These are phyloP conservation scores for Gallirallus australis DNA, from an alignment of 2,797 vertebrate species.

Conservation along the genomic window DNA sequence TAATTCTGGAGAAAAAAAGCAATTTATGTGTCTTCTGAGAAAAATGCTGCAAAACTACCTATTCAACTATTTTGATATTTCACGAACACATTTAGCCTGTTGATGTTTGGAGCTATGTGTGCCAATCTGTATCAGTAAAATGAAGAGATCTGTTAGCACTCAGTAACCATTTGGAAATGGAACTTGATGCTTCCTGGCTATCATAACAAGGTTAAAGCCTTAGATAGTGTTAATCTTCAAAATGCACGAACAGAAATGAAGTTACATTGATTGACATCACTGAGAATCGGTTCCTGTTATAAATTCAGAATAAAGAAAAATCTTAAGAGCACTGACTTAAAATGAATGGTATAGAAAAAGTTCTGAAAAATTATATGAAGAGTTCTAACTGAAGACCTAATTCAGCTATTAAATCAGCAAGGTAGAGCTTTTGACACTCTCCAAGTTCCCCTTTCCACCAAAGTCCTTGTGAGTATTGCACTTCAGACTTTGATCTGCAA, in stretches of 20 bases:
- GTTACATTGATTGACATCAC: background rate
- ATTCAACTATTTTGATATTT: slow-evolving; percentile 19
- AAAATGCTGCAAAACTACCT: background rate
- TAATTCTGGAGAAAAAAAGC: background rate
- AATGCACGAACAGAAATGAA: background rate
- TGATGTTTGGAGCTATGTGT: background rate
- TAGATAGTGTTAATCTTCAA: background rate
- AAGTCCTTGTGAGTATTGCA: background rate
- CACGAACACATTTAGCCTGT: background rate
- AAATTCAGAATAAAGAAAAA: background rate
- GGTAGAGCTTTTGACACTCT: background rate
- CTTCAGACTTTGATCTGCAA: background rate
- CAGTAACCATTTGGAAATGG: background rate
- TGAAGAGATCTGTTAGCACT: background rate
- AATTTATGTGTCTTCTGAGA: background rate
- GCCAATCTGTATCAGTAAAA: background rate
- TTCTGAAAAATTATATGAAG: background rate
- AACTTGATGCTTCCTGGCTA: background rate
- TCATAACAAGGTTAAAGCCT: background rate
- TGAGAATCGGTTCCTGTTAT: background rate
- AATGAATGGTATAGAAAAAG: background rate
- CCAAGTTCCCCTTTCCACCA: background rate
- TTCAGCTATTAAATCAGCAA: background rate
- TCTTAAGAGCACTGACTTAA: background rate
- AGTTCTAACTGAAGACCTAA: background rate